Evolutionary conservation across 2,888 invertebrate genomes (phyloP).

Genomic region (Alcis repandata): DNA sequence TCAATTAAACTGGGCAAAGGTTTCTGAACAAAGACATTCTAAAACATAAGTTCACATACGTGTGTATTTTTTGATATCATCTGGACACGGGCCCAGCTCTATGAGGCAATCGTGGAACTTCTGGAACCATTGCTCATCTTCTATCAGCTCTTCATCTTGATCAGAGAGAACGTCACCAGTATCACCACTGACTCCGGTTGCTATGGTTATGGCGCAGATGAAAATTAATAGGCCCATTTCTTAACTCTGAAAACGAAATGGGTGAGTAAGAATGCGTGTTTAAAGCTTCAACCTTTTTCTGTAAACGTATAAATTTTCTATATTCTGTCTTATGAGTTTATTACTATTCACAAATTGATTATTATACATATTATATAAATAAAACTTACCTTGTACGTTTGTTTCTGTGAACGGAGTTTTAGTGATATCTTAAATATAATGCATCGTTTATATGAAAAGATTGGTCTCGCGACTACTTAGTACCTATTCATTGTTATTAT

Average conservation of each 20-base stretch:
- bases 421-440: neutral
- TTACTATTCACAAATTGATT: too few relatives aligned
- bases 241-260: neutral
- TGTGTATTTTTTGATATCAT: conserved; percentile 2
- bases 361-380: neutral
- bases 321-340: too few relatives aligned
- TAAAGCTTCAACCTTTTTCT: too few relatives aligned
- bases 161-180: conserved; percentile 7
- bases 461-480: too few relatives aligned
- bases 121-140: conserved; percentile 1
- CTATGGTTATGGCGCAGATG: neutral
- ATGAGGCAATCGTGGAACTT: conserved; percentile 6
- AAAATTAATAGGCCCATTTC: neutral
- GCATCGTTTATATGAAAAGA: neutral
- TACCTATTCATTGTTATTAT: neutral
- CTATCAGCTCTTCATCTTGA: neutral
- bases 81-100: conserved; percentile 3
- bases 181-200: neutral
- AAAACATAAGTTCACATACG: neutral
- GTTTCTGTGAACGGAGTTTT: neutral
- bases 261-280: too few relatives aligned
- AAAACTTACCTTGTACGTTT: neutral
- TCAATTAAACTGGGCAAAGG: too few relatives aligned
- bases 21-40: too few relatives aligned
- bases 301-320: too few relatives aligned